A percentile compares a stretch with the other conserved stretches of the same genome.
Evolutionary conservation across 1,140 invertebrate genomes (phyloP).

Genomic region (Monochamus saltuarius): DNA sequence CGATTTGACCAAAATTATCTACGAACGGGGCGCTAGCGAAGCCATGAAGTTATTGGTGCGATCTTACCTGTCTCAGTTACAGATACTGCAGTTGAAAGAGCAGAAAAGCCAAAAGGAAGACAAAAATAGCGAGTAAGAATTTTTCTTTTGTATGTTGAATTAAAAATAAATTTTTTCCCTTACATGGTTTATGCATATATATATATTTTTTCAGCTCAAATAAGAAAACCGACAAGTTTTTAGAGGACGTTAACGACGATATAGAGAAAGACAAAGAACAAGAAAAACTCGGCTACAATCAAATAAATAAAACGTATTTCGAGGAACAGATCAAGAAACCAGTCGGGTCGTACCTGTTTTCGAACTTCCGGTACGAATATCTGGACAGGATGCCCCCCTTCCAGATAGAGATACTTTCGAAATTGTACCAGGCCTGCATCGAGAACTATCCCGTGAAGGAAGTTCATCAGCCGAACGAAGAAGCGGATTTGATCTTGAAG

Average conservation of each 20-base stretch:
- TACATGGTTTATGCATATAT: background rate
- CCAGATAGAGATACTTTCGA: slow-evolving; percentile 45
- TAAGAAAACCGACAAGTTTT: background rate
- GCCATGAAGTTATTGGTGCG: slow-evolving; percentile 59
- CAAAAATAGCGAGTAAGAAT: slow-evolving; percentile 8
- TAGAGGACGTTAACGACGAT: slow-evolving; percentile 27
- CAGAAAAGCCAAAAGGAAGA: slow-evolving; percentile 21
- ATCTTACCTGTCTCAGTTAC: slow-evolving; percentile 58
- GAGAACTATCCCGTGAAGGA: slow-evolving; percentile 30
- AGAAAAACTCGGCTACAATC: slow-evolving; percentile 35
- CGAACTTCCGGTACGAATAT: slow-evolving; percentile 53
- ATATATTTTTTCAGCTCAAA: slow-evolving; percentile 4
- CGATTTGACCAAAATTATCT: slow-evolving; percentile 46
- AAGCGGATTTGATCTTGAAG: slow-evolving; percentile 44
- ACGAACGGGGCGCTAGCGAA: slow-evolving; percentile 55
- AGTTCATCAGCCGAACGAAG: slow-evolving; percentile 27
- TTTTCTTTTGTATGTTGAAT: background rate
- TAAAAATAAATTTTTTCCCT: background rate
- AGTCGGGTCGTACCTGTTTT: slow-evolving; percentile 53
- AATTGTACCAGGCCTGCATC: slow-evolving; percentile 41
- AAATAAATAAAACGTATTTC: slow-evolving; percentile 38
- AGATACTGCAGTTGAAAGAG: slow-evolving; percentile 44
- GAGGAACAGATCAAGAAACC: slow-evolving; percentile 37
- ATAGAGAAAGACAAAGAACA: slow-evolving; percentile 39
- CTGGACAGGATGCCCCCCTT: slow-evolving; percentile 57